Base-by-base conservation (phyloP, 2,797 vertebrate species). In the Eupleurogrammus muticus region DNA sequence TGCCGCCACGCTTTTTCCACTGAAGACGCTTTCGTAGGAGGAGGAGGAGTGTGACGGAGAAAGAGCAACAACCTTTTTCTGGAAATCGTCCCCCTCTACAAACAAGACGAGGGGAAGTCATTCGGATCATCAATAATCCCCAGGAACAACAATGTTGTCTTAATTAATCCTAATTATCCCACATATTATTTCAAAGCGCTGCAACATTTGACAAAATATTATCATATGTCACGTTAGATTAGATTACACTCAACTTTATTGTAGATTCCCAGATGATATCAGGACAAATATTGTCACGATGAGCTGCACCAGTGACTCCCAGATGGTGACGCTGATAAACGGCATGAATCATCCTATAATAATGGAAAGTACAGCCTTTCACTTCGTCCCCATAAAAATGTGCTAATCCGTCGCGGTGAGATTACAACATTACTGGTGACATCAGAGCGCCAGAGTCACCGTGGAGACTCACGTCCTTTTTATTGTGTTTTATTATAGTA, bases 291-390 rank as follows among this genome's bases (percentile, higher is more conserved):
- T 65, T 40, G 34, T 7, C 44, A 42, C 38, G 0, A 23, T 46
- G 50, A 55, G 12, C 32, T 21, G 9, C 7, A 28, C 24, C 28
- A 34, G 17, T 63, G 59, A 83, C 60, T 66, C n/a, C 48, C 4
- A 23, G 23, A 20, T 48, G 7, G 32, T 59, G 58, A 79, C 21
- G 9, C 56, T 16, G 61, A 47, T 20, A 36, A 12, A 49, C 17
- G 5, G 1, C 34, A 40, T 63, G 54, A 63, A 47, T 79, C 19
- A 66, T 23, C 38, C 21, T 21, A 53, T 7, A n/a, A n/a, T 21
- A 42, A 71, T 19, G 14, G 7, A 76, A 70, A 69, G 53, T 63
- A 32, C 32, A 49, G 24, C 42, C 35, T 36, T 36, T 36, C 35
- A 2, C 1, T 8, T 44, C 14, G 28, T 68, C 34, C n/a, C 35